phyloP scores from a whole-genome alignment of 2,113 vertebrate species.

The Megaceryle maxima region DNA sequence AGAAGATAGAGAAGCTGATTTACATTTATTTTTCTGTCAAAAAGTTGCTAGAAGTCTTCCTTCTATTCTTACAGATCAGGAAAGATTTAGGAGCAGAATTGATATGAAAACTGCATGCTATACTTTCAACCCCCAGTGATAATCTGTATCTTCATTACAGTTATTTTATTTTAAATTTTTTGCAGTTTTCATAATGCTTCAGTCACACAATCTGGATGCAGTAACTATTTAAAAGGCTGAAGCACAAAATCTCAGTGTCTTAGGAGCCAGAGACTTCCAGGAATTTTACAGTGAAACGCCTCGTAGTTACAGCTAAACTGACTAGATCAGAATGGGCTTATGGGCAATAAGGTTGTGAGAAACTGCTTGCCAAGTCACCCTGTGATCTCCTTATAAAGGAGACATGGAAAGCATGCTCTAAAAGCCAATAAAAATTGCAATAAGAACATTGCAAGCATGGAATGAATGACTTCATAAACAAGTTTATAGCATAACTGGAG shows the following conservation, averaged over 20 bases:
- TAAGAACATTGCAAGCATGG: not conserved
- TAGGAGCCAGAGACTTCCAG: not conserved
- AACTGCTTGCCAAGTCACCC: not conserved
- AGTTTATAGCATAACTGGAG: not conserved
- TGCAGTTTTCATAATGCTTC: not conserved
- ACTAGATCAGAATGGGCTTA: not conserved
- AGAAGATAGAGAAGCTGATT: not conserved
- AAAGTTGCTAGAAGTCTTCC: not conserved
- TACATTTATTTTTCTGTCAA: not conserved
- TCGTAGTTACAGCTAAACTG: not conserved
- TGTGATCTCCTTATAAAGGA: not conserved
- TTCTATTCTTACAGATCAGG: not conserved
- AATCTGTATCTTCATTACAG: not conserved
- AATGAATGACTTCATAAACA: conserved; percentile 21
- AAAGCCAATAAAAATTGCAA: not conserved
- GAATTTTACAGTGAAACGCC: not conserved
- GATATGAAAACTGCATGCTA: not conserved
- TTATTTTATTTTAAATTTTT: not conserved
- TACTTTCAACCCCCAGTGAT: not conserved
- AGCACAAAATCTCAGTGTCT: not conserved
- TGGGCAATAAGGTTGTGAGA: not conserved
- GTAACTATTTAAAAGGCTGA: not conserved
- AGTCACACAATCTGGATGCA: not conserved
- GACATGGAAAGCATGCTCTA: not conserved
- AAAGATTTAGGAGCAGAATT: not conserved